phyloP scores from a whole-genome alignment of 2,888 invertebrate genomes.

The Tyria jacobaeae region DNA sequence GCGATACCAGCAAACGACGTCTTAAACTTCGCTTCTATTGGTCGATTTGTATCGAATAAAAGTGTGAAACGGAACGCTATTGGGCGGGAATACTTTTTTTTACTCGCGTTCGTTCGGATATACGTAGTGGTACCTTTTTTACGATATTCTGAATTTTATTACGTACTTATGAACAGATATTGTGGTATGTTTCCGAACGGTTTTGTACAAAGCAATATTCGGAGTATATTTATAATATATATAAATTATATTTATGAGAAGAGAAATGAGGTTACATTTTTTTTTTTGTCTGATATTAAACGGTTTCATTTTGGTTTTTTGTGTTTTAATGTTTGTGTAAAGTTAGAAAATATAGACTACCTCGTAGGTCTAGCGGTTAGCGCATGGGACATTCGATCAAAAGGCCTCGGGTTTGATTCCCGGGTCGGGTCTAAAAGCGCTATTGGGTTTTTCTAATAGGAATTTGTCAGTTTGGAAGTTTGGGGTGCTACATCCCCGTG shows the following conservation, averaged over 20 bases:
- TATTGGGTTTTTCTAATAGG: too few relatives aligned
- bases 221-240: slow-evolving; percentile 20
- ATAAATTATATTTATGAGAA: slow-evolving; percentile 20
- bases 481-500: too few relatives aligned
- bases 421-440: too few relatives aligned
- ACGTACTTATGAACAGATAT: slow-evolving; percentile 53
- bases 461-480: too few relatives aligned
- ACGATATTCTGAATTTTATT: slow-evolving; percentile 56
- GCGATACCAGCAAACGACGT: slow-evolving; percentile 60
- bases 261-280: neutral
- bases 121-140: slow-evolving; percentile 47
- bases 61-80: slow-evolving; percentile 52
- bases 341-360: neutral
- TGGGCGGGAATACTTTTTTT: slow-evolving; percentile 55
- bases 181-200: slow-evolving; percentile 50
- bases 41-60: slow-evolving; percentile 65
- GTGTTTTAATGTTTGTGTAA: neutral
- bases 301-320: neutral
- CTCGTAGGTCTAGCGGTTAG: too few relatives aligned
- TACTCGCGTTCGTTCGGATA: slow-evolving; percentile 37
- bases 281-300: neutral
- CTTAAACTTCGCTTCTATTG: slow-evolving; percentile 64
- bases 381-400: too few relatives aligned
- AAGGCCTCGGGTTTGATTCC: too few relatives aligned
- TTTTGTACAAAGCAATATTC: slow-evolving; percentile 25